Percentiles rank a stretch among this genome's conserved stretches.
Evolutionary conservation across 2,797 vertebrate species (phyloP).

Genomic region (Sebastiscus tertius): DNA sequence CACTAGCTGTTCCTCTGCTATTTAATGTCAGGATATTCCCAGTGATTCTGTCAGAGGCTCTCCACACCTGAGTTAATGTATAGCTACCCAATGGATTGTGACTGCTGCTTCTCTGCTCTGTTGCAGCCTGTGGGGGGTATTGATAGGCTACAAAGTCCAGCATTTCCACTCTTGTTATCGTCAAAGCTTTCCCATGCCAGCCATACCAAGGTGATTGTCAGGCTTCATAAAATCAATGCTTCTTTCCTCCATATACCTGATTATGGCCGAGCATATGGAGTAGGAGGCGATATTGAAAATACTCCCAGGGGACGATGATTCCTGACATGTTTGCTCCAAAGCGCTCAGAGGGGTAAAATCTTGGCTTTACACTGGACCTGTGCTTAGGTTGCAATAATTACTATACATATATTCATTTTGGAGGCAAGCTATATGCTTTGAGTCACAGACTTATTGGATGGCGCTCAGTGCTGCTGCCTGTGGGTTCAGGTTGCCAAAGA

Average conservation of each 20-base stretch:
- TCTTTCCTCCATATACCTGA: constrained; percentile 24
- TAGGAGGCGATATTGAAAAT: constrained; percentile 24
- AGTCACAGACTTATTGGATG: constrained; percentile 38
- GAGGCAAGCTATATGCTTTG: constrained; percentile 21
- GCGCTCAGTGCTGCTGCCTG: constrained; percentile 7
- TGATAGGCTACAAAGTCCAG: constrained; percentile 29
- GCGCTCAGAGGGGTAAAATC: constrained; percentile 55
- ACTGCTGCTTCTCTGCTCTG: constrained; percentile 2
- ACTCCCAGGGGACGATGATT: constrained; percentile 34
- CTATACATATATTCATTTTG: constrained; percentile 69
- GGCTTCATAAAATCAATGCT: constrained; percentile 63
- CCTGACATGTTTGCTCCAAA: constrained; percentile 62
- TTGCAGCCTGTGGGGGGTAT: constrained; percentile 42
- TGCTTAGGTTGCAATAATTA: constrained; percentile 57
- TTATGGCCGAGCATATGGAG: constrained; percentile 39
- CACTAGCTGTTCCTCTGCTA: neutral
- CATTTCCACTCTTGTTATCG: constrained; percentile 52
- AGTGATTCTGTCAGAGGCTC: neutral
- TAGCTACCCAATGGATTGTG: constrained; percentile 18
- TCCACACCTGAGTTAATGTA: neutral
- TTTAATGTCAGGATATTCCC: neutral
- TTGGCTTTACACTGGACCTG: constrained; percentile 38
- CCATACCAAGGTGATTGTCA: constrained; percentile 60
- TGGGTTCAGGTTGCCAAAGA: constrained; percentile 46
- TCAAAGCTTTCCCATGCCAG: constrained; percentile 38